These are phyloP conservation scores for Protobothrops flavoviridis DNA, from an alignment of 2,113 vertebrate species.

Conservation along the genomic window DNA sequence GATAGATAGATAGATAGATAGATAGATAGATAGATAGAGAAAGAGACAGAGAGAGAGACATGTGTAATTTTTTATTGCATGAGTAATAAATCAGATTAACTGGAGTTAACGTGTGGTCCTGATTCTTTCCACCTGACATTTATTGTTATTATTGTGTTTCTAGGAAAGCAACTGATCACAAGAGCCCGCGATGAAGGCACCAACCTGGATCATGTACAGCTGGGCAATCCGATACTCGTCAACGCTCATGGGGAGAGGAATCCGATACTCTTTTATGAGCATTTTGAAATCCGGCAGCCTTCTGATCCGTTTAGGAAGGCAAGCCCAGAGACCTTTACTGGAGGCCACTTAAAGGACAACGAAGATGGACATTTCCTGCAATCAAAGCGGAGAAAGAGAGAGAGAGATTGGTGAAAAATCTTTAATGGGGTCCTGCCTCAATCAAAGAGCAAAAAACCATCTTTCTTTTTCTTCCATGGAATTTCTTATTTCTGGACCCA, in stretches of 20 bases:
- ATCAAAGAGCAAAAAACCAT: not conserved
- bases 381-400: conserved; percentile 1
- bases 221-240: conserved; percentile 97
- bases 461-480: not conserved
- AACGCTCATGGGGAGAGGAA: conserved; percentile 95
- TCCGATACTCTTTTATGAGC: conserved; percentile 97
- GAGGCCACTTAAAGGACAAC: conserved; percentile 65
- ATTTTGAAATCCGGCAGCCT: conserved; percentile 77
- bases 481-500: not conserved
- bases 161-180: not conserved
- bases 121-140: not conserved
- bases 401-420: conserved; percentile 1
- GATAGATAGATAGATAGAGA: too few species aligned
- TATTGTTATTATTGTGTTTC: not conserved
- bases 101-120: not conserved
- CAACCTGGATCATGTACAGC: conserved; percentile 99
- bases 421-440: conserved; percentile 9
- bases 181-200: not conserved
- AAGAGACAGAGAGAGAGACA: not conserved
- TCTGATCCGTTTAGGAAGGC: conserved; percentile 59
- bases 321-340: conserved; percentile 60
- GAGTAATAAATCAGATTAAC: not conserved
- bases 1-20: not conserved
- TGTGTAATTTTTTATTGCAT: not conserved
- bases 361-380: conserved; percentile 70